These are phyloP conservation scores for Abscondita cerata DNA, from an alignment of 2,888 invertebrate genomes.

Conservation along the genomic window DNA sequence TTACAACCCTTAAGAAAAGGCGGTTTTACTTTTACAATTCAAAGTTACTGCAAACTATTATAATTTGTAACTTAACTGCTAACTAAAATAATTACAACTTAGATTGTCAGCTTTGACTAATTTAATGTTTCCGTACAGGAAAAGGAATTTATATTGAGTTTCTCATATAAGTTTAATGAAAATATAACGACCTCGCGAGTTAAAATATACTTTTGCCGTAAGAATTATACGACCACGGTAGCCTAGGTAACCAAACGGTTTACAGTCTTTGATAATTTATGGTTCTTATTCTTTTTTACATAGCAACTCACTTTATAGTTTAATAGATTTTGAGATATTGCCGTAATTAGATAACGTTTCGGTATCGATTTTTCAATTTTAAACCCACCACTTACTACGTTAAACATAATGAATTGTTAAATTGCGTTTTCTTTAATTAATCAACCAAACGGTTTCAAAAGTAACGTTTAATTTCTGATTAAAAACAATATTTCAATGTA, in stretches of 20 bases:
- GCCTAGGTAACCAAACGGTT: not conserved
- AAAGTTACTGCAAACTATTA: too few species aligned
- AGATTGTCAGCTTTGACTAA: slow-evolving; percentile 4
- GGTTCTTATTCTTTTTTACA: not conserved
- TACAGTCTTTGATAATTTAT: not conserved
- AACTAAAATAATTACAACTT: slow-evolving; percentile 2
- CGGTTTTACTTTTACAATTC: too few species aligned
- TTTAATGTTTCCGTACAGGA: not conserved
- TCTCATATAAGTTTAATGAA: not conserved
- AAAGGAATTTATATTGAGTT: not conserved
- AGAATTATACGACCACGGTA: not conserved
- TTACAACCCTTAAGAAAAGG: too few species aligned
- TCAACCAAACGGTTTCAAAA: too few species aligned
- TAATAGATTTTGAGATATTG: too few species aligned
- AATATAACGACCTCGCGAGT: not conserved
- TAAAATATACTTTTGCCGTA: not conserved
- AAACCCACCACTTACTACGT: too few species aligned
- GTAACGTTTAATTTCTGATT: too few species aligned
- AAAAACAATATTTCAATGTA: too few species aligned
- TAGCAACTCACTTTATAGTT: too few species aligned
- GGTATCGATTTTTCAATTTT: too few species aligned
- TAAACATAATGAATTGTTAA: not conserved
- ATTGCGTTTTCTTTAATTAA: slow-evolving; percentile 5
- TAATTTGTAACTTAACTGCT: slow-evolving; percentile 2
- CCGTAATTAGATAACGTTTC: too few species aligned